phyloP scores from a whole-genome alignment of 2,113 vertebrate species.

The Embiotoca jacksoni region DNA sequence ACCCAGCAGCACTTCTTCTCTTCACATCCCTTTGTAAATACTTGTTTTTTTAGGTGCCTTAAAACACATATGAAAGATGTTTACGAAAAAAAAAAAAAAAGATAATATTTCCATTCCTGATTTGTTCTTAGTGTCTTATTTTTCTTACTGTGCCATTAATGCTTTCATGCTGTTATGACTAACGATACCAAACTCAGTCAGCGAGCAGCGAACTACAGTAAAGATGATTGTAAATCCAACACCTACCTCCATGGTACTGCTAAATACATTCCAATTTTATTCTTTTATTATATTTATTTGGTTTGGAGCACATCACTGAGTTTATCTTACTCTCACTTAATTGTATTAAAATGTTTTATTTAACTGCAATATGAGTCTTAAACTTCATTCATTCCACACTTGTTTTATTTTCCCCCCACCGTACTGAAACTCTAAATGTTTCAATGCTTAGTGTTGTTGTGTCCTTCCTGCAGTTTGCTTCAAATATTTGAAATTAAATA shows the following conservation, averaged over 20 bases:
- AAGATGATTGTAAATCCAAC: constrained; percentile 27
- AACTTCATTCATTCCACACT: constrained; percentile 18
- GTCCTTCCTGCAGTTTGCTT: constrained; percentile 8
- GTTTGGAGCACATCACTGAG: constrained; percentile 5
- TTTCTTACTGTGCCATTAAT: constrained; percentile 9
- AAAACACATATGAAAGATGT: constrained; percentile 1
- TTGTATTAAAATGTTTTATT: constrained; percentile 21
- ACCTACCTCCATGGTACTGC: constrained; percentile 63
- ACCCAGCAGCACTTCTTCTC: too few relatives aligned
- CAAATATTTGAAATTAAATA: constrained; percentile 54
- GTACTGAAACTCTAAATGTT: constrained; percentile 37
- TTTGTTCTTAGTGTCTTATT: background rate
- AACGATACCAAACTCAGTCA: constrained; percentile 2
- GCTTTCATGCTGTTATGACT: constrained; percentile 10
- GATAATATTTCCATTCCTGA: background rate
- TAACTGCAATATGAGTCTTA: constrained; percentile 26
- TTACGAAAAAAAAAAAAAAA: too few relatives aligned
- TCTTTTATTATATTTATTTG: constrained; percentile 53
- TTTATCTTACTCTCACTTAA: background rate
- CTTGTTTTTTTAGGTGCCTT: constrained; percentile 53
- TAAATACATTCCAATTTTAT: constrained; percentile 50
- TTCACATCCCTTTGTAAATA: background rate
- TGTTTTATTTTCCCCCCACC: constrained; percentile 6
- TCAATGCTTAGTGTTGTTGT: constrained; percentile 19
- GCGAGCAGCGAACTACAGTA: background rate